Base-by-base conservation (phyloP, 1,140 invertebrate genomes). In the Drosophila kepulauana region DNA sequence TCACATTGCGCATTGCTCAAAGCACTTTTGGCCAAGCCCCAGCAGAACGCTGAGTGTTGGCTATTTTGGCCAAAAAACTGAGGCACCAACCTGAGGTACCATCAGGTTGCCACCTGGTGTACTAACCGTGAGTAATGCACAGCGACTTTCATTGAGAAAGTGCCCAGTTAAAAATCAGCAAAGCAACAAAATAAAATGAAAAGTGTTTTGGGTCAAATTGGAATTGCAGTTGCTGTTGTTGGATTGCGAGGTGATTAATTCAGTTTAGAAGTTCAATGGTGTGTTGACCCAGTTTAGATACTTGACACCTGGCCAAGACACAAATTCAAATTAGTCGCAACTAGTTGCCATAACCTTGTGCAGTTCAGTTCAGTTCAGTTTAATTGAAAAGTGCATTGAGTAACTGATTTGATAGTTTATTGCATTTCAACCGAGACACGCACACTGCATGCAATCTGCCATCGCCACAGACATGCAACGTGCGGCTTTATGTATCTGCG, bases 341-440 rank as follows among this genome's bases (percentile, higher is more conserved):
- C 56, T 57, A 69, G 54, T 59, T 61, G 61, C 52, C 46, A 20
- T 54, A 75, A 82, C 73, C 82, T 86, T 85, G 82, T 66, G 67
- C 77, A 69, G 81, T 25, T 25, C 20, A 25, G 20, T 25, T 25
- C 20, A 25, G 20, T 25, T 25, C 20, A 25, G 20, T 71, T 49
- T 81, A 86, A 85, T 86, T 84, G 81, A 84, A 80, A 79, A 79
- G 67, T 62, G 56, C 65, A 59, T 33, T 41, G 65, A 35, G 51
- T 35, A 65, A 54, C 33, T 52, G 28, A 48, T 41, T 54, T 59
- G 20, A 62, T 49, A 41, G 33, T 57, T 57, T 41, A 41, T 33
- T 56, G 66, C 57, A 56, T 69, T 56, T 54, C 51, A 65, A 41
- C 51, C 25, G 10, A 61, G 49, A 52, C 59, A 71, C 59, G 61